A percentile compares a stretch with the other conserved stretches of the same genome.
Conservation (phyloP, 2,888 invertebrate species). For the Nymphalis urticae region DNA sequence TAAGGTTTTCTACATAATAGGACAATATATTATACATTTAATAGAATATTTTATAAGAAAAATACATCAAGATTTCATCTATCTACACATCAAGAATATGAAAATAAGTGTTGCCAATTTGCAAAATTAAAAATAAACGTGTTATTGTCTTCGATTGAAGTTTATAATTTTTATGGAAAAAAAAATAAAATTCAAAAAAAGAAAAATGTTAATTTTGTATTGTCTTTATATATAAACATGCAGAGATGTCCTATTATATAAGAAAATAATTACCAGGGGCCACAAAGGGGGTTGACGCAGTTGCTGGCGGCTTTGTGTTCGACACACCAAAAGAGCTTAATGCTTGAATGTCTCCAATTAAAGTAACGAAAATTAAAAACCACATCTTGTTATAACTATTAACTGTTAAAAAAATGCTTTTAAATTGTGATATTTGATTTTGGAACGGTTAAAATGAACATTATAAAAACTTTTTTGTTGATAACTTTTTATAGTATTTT, state of each 20-base stretch:
- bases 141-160: too few relatives aligned
- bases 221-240: too few relatives aligned
- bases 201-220: too few relatives aligned
- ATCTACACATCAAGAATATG: not conserved
- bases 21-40: too few relatives aligned
- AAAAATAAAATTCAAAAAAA: too few relatives aligned
- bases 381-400: slow-evolving; percentile 40
- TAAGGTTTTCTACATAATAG: too few relatives aligned
- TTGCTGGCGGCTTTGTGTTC: slow-evolving; percentile 81
- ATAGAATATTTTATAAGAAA: not conserved
- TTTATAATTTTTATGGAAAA: too few relatives aligned
- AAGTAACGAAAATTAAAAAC: slow-evolving; percentile 36
- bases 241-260: slow-evolving; percentile 58
- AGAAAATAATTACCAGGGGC: slow-evolving; percentile 75
- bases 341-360: slow-evolving; percentile 51
- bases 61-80: too few relatives aligned
- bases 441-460: slow-evolving; percentile 43
- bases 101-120: slow-evolving; percentile 40
- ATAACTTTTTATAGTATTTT: not conserved
- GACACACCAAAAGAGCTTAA: slow-evolving; percentile 87
- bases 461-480: slow-evolving; percentile 16
- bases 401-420: not conserved
- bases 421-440: slow-evolving; percentile 40
- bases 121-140: too few relatives aligned
- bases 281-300: slow-evolving; percentile 53